phyloP scores from a whole-genome alignment of 2,797 vertebrate genomes.

The Enteromius argenteus region DNA sequence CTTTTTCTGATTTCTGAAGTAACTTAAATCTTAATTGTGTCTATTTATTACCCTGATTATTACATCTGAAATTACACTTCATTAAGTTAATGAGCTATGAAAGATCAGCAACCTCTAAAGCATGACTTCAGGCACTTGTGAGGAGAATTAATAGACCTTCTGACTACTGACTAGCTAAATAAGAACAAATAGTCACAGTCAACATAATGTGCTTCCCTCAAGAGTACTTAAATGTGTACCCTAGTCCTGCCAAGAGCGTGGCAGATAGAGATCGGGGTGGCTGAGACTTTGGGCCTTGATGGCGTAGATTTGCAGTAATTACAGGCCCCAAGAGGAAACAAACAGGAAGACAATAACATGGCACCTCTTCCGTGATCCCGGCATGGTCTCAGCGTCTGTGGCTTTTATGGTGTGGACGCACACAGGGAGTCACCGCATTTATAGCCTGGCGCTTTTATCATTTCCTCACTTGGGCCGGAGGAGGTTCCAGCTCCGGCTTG shows the following conservation, averaged over 20 bases:
- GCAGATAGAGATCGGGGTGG: conserved; percentile 76
- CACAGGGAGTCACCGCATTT: conserved; percentile 7
- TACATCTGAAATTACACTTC: neutral
- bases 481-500: neutral
- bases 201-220: neutral
- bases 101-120: neutral
- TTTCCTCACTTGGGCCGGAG: conserved; percentile 11
- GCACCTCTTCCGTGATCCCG: conserved; percentile 66
- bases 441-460: neutral
- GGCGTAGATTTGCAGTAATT: conserved; percentile 56
- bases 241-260: conserved; percentile 62
- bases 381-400: conserved; percentile 22
- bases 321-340: conserved; percentile 61
- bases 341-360: conserved; percentile 66
- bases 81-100: neutral
- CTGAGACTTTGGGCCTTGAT: conserved; percentile 53
- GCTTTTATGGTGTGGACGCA: conserved; percentile 17
- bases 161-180: neutral
- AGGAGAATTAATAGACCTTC: neutral
- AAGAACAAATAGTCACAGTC: neutral
- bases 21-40: neutral
- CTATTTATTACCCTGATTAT: neutral
- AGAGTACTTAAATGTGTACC: conserved; percentile 40
- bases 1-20: neutral
- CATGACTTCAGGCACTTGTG: neutral